Evolutionary conservation across 2,888 invertebrate genomes (phyloP).

Genomic region (Andricus curvator): DNA sequence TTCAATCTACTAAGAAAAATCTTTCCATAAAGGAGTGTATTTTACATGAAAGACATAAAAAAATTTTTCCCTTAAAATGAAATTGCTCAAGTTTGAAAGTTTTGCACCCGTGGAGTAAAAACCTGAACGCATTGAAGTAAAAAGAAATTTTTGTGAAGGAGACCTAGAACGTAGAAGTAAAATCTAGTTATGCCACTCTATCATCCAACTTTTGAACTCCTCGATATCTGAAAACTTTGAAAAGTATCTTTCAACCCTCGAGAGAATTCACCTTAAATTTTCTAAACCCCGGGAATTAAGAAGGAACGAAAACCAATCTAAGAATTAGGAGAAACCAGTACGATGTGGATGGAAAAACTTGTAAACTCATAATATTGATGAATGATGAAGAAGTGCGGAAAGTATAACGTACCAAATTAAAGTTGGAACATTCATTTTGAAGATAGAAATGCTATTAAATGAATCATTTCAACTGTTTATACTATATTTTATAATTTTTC

Average conservation of each 20-base stretch:
- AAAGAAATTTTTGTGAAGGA: constrained; percentile 34
- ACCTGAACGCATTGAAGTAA: constrained; percentile 16
- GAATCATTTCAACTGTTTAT: no score
- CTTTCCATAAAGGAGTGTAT: not conserved
- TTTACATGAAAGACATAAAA: not conserved
- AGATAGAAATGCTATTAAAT: no score
- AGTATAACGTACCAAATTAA: no score
- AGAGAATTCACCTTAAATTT: constrained; percentile 39
- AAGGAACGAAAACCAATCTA: constrained; percentile 18
- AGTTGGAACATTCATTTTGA: no score
- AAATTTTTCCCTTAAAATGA: constrained; percentile 10
- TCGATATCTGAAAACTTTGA: constrained; percentile 31
- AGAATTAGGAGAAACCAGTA: not conserved
- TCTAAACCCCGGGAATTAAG: constrained; percentile 31
- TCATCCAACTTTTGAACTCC: constrained; percentile 32
- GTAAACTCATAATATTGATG: no score
- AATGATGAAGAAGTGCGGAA: no score
- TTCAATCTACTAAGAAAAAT: not conserved
- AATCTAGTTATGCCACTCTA: constrained; percentile 38
- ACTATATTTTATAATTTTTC: no score
- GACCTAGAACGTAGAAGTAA: constrained; percentile 15
- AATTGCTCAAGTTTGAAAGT: constrained; percentile 26
- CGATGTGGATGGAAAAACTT: no score
- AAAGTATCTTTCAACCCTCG: constrained; percentile 19
- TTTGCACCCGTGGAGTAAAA: not conserved